Conservation (phyloP, 2,797 vertebrate genomes). For the Spinibarbus caldwelli region DNA sequence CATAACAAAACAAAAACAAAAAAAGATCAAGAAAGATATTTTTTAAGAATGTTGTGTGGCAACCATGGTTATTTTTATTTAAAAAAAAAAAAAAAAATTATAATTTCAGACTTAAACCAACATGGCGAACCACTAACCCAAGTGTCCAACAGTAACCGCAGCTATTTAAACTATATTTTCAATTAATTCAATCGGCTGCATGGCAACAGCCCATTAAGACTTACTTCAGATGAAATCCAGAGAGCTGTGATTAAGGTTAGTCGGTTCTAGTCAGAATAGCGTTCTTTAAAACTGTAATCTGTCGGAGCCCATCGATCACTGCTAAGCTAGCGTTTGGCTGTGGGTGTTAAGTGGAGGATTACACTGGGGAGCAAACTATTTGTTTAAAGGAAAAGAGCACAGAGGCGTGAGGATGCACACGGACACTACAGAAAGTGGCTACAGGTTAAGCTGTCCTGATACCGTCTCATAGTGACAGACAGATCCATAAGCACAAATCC, state of each 20-base stretch:
- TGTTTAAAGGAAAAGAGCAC: constrained; percentile 32
- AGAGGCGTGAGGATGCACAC: constrained; percentile 4
- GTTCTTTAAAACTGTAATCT: constrained; percentile 47
- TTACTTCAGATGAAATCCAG: not conserved
- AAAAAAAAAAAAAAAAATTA: no score
- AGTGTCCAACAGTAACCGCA: not conserved
- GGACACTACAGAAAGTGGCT: not conserved
- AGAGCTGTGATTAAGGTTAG: not conserved
- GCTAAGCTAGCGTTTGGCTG: constrained; percentile 32
- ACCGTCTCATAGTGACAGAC: not conserved
- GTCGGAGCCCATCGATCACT: constrained; percentile 45
- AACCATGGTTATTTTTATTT: not conserved
- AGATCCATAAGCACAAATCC: constrained; percentile 21
- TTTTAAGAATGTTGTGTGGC: not conserved
- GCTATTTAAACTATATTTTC: not conserved
- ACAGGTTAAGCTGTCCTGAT: not conserved
- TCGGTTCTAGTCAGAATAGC: not conserved
- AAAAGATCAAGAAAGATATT: not conserved
- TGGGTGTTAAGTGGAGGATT: constrained; percentile 40
- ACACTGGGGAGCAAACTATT: constrained; percentile 4
- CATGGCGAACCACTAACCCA: not conserved
- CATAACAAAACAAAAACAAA: constrained; percentile 43
- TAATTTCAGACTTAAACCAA: not conserved
- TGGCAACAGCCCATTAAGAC: not conserved
- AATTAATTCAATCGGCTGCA: not conserved